A percentile compares a stretch with the other conserved stretches of the same genome.
Conservation (phyloP, 2,797 vertebrate species). For the Nothura maculosa region DNA sequence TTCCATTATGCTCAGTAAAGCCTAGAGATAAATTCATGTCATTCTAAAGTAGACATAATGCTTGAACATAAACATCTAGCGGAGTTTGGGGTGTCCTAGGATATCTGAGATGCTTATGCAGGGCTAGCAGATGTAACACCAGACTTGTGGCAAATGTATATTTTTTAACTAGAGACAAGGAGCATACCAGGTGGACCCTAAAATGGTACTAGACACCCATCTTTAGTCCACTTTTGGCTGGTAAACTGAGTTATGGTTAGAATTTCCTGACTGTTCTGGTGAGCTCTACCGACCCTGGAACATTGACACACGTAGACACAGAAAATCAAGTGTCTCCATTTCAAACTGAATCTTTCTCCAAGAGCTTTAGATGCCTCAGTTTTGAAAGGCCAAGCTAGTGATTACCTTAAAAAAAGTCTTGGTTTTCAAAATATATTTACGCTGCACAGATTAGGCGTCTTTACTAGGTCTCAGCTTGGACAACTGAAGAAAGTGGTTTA, state of each 20-base stretch:
- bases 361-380: neutral
- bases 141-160: neutral
- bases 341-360: neutral
- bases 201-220: neutral
- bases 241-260: neutral
- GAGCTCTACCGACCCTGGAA: neutral
- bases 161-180: neutral
- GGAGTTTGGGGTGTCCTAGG: neutral
- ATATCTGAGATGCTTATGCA: neutral
- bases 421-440: neutral
- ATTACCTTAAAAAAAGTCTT: neutral
- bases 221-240: neutral
- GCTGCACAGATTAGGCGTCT: neutral
- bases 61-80: neutral
- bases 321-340: neutral
- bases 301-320: neutral
- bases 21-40: neutral
- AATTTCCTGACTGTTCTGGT: fast-evolving
- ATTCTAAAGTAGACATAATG: neutral
- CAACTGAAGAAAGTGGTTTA: neutral
- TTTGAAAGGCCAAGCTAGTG: neutral
- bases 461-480: neutral
- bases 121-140: neutral
- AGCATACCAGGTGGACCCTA: neutral
- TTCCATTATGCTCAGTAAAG: neutral